Percentiles rank a stretch among this genome's conserved stretches.
Evolutionary conservation across 2,113 vertebrate species (phyloP).

Genomic region (Pelodiscus sinensis): DNA sequence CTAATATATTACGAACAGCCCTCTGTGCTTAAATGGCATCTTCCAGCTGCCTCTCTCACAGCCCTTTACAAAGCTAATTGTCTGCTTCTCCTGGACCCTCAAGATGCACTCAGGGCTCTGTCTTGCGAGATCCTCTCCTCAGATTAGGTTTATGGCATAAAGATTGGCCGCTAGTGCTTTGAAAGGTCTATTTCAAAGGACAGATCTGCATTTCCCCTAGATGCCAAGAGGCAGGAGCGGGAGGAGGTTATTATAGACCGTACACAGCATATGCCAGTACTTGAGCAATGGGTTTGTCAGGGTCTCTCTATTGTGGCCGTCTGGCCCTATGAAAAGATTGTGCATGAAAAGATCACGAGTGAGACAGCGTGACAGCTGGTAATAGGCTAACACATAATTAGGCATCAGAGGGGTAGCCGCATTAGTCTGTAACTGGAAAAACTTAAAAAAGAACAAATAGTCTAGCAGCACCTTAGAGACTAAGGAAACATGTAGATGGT

Average conservation of each 20-base stretch:
- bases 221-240: constrained; percentile 37
- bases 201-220: accelerated
- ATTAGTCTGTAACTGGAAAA: too few species aligned
- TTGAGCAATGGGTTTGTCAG: background rate
- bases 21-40: background rate
- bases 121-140: constrained; percentile 19
- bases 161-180: constrained; percentile 34
- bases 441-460: too few species aligned
- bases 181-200: background rate
- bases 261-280: background rate
- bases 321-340: background rate
- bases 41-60: background rate
- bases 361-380: accelerated
- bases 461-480: too few species aligned
- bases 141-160: background rate
- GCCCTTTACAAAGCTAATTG: background rate
- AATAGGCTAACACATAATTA: background rate
- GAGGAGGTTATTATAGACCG: background rate
- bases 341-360: background rate
- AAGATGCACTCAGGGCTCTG: constrained; percentile 18
- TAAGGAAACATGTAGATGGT: too few species aligned
- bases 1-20: constrained; percentile 55
- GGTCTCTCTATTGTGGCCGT: background rate
- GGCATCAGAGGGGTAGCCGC: too few species aligned
- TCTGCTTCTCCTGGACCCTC: background rate